A percentile compares a stretch with the other conserved stretches of the same genome.
Conservation (phyloP, 2,888 invertebrate genomes). For the Diaperis boleti region DNA sequence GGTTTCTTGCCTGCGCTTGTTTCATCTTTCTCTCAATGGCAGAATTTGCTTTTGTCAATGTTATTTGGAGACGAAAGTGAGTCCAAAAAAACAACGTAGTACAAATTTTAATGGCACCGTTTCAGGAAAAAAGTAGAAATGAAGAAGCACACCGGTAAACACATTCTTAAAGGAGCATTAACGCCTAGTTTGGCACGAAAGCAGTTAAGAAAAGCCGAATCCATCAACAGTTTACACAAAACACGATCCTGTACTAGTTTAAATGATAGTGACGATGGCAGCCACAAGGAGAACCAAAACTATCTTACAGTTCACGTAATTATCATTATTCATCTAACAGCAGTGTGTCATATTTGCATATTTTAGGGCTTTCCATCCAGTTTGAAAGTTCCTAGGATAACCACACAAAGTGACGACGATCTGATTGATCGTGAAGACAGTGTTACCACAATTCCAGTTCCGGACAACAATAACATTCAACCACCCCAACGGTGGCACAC, state of each 20-base stretch:
- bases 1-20: constrained; percentile 87
- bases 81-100: too few relatives aligned
- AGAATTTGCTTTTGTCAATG: constrained; percentile 91
- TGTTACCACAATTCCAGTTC: constrained; percentile 55
- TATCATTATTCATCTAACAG: constrained; percentile 12
- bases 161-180: constrained; percentile 85
- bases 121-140: constrained; percentile 42
- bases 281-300: constrained; percentile 69
- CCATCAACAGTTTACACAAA: constrained; percentile 73
- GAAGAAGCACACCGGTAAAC: constrained; percentile 72
- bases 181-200: constrained; percentile 83
- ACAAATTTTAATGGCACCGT: too few relatives aligned
- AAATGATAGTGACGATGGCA: constrained; percentile 68
- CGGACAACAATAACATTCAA: constrained; percentile 46
- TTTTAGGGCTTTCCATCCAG: constrained; percentile 31
- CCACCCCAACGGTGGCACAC: constrained; percentile 76
- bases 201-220: constrained; percentile 75
- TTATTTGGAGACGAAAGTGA: constrained; percentile 84
- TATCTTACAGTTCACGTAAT: constrained; percentile 82
- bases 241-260: constrained; percentile 81
- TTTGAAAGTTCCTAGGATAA: constrained; percentile 68
- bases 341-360: neutral
- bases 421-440: constrained; percentile 60
- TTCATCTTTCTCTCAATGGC: constrained; percentile 89
- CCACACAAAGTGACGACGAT: constrained; percentile 79